These are phyloP conservation scores for Baccha elongata DNA, from an alignment of 2,888 invertebrate genomes.

Conservation along the genomic window DNA sequence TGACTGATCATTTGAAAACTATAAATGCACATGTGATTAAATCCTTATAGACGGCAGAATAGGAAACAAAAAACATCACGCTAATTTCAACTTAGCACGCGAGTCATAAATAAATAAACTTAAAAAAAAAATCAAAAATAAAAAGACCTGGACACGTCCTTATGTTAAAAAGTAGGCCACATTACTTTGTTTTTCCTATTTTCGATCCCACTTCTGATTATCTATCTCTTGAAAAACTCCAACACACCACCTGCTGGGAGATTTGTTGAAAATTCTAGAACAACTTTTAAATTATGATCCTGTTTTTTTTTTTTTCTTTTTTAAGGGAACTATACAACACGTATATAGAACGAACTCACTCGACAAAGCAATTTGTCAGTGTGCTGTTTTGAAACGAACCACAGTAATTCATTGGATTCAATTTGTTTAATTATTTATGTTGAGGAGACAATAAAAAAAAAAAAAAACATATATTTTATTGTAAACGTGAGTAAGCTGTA, in stretches of 20 bases:
- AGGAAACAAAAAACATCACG: constrained; percentile 49
- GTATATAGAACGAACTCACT: constrained; percentile 27
- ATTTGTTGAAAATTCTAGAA: constrained; percentile 51
- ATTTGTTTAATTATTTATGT: constrained; percentile 39
- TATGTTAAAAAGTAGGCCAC: constrained; percentile 37
- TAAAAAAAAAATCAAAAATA: constrained; percentile 24
- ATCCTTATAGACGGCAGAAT: too few species aligned
- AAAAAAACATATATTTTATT: neutral
- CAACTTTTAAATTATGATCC: constrained; percentile 47
- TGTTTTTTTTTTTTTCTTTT: neutral
- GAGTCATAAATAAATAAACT: constrained; percentile 44
- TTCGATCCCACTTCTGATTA: constrained; percentile 13
- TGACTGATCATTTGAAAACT: too few species aligned
- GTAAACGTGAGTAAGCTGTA: neutral
- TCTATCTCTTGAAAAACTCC: constrained; percentile 2
- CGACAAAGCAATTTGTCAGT: constrained; percentile 59
- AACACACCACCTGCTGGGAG: constrained; percentile 41
- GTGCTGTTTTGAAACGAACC: constrained; percentile 24
- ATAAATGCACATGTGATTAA: too few species aligned
- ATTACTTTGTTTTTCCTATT: neutral
- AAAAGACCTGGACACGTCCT: constrained; percentile 53
- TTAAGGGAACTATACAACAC: neutral
- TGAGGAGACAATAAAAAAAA: neutral
- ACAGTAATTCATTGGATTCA: constrained; percentile 43
- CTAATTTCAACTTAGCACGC: constrained; percentile 60